Evolutionary conservation across 2,797 vertebrate genomes (phyloP).

Genomic region (Coendou prehensilis): DNA sequence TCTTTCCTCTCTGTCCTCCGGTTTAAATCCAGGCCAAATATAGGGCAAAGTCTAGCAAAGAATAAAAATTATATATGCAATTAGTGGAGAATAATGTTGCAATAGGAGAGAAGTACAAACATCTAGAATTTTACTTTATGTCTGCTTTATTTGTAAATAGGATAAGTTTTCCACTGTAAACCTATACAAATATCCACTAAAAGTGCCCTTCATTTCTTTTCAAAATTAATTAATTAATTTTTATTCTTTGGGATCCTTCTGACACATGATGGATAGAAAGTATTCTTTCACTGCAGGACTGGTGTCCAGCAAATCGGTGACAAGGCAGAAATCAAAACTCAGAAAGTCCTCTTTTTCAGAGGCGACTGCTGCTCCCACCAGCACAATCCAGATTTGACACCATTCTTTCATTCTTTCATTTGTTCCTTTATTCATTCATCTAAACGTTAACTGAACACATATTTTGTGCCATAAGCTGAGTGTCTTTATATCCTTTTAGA

Average conservation of each 20-base stretch:
- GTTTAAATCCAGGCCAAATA: conserved; percentile 65
- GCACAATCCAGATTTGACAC: not conserved
- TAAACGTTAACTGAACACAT: conserved; percentile 16
- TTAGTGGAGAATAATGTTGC: not conserved
- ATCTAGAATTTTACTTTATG: not conserved
- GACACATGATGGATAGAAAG: not conserved
- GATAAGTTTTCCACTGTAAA: not conserved
- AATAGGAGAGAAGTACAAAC: not conserved
- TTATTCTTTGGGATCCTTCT: not conserved
- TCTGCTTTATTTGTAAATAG: conserved; percentile 25
- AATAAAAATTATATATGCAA: not conserved
- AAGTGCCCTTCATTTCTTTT: not conserved
- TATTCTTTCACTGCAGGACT: not conserved
- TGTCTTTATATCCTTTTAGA: not conserved
- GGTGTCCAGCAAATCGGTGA: not conserved
- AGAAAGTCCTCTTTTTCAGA: conserved; percentile 27
- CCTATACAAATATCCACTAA: not conserved
- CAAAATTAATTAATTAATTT: not conserved
- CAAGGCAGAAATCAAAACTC: not conserved
- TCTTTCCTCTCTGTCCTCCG: not conserved
- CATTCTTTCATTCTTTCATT: not conserved
- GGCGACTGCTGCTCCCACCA: not conserved
- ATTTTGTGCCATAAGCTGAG: not conserved
- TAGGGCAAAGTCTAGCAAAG: conserved; percentile 42
- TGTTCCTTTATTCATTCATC: not conserved